These are phyloP conservation scores for Phyto melanocephala DNA, from an alignment of 2,888 invertebrate species.

Conservation along the genomic window DNA sequence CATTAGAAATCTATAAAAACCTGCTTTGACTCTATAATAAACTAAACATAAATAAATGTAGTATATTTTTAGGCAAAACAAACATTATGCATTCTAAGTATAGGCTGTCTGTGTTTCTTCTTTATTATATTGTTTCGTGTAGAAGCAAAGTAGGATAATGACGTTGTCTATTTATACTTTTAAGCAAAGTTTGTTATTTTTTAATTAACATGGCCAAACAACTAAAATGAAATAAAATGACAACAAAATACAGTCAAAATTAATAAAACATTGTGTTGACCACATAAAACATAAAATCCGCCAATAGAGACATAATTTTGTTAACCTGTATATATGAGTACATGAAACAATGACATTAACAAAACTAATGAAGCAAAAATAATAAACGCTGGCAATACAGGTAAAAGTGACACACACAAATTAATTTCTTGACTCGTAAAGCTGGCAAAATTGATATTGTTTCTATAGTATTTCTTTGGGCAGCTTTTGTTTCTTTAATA, in stretches of 20 bases:
- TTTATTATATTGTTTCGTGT: too few relatives aligned
- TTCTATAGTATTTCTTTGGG: neutral
- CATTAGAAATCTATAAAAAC: too few relatives aligned
- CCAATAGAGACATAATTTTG: neutral
- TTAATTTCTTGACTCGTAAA: neutral
- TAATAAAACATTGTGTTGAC: neutral
- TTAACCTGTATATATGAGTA: neutral
- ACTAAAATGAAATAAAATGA: neutral
- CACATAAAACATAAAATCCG: neutral
- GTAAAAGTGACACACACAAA: neutral
- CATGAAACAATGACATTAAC: neutral
- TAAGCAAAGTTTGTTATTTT: neutral
- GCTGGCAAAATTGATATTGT: neutral
- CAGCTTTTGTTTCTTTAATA: neutral
- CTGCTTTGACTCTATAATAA: neutral
- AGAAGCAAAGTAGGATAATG: neutral
- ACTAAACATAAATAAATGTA: neutral
- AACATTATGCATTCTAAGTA: neutral
- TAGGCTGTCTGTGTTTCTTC: too few relatives aligned
- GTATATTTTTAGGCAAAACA: neutral
- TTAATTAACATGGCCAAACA: neutral
- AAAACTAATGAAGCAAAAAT: neutral
- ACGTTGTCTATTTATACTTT: neutral
- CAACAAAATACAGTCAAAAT: neutral
- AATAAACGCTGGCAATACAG: neutral